Evolutionary conservation across 2,888 invertebrate species (phyloP), one percentile per base, ranked within the genome.

Genomic region (Apamea sordens): DNA sequence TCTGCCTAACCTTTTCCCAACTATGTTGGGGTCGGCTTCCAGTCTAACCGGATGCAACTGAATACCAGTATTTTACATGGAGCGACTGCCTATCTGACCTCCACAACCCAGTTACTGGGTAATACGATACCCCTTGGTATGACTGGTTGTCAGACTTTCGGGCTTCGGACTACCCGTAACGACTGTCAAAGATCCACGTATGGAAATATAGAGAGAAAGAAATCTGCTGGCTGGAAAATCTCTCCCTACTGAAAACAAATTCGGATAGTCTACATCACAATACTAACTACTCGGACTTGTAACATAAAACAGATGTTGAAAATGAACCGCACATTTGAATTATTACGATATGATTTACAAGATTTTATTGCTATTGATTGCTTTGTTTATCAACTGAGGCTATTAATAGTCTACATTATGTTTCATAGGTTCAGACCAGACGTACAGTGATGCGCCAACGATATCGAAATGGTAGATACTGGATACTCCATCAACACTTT

Each of bases 261-360:
- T 36, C 4, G 6, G 21, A 18, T 8, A 65, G 41, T 41, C 32
- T 50, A 61, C 41, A 50, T 36, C 5, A 13, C 28, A 36, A 36
- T 28, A 41, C 8, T 4, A 70, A n/a, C 53, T 28, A 47, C 68
- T 41, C 36, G 18, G 36, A 28, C 18, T 5, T 47, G 32, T 8
- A 28, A 83, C 77, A 65, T 6, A 41, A 73, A 82, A 53, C 82
- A 82, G 85, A 82, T 82, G 82, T 28, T 73, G 68, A 32, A 56
- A 73, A 84, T 70, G 69, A 28, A 80, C 59, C 80, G 21, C 85
- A 82, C 80, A 53, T 84, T 82, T 65, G 50, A 28, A 79, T 61
- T 78, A 73, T 72, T 69, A 76, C 80, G 84, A 64, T 84, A 65
- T 70, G 73, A 65, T 84, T 70, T 70, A n/a, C 85, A 44, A 65